These are phyloP conservation scores for Oligia strigilis DNA, from an alignment of 2,888 invertebrate species.

Conservation along the genomic window DNA sequence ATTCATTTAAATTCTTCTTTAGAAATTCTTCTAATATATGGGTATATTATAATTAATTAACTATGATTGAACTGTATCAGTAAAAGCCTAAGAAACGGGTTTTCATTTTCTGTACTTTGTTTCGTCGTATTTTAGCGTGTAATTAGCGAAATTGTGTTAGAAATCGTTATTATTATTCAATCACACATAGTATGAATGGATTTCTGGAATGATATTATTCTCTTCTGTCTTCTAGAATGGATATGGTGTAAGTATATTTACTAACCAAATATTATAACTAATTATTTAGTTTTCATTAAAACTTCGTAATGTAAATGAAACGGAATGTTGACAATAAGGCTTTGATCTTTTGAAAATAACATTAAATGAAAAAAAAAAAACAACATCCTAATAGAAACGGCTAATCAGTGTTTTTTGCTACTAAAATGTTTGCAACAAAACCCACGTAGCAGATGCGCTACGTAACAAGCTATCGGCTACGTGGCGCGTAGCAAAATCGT, in stretches of 20 bases:
- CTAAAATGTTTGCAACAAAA: conserved; percentile 35
- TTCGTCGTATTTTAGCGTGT: not conserved
- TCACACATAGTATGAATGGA: not conserved
- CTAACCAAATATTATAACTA: not conserved
- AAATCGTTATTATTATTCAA: not conserved
- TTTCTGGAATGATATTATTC: not conserved
- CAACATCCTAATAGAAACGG: not conserved
- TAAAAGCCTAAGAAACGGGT: conserved; percentile 9
- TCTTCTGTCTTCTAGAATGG: no score
- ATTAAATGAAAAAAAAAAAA: not conserved
- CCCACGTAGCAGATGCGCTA: conserved; percentile 40
- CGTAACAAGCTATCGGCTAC: conserved; percentile 38
- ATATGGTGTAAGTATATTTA: not conserved
- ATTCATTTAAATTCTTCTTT: conserved; percentile 29
- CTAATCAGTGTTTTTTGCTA: not conserved
- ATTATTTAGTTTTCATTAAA: not conserved
- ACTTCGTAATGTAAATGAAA: not conserved
- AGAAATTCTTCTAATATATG: not conserved
- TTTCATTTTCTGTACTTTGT: conserved; percentile 10
- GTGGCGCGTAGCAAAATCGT: conserved; percentile 41
- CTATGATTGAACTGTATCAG: not conserved
- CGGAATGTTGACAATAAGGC: no score
- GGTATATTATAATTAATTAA: not conserved
- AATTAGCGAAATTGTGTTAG: not conserved
- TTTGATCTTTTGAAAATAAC: not conserved